Conservation (phyloP, 2,888 invertebrate species). For the Andricus curvator region DNA sequence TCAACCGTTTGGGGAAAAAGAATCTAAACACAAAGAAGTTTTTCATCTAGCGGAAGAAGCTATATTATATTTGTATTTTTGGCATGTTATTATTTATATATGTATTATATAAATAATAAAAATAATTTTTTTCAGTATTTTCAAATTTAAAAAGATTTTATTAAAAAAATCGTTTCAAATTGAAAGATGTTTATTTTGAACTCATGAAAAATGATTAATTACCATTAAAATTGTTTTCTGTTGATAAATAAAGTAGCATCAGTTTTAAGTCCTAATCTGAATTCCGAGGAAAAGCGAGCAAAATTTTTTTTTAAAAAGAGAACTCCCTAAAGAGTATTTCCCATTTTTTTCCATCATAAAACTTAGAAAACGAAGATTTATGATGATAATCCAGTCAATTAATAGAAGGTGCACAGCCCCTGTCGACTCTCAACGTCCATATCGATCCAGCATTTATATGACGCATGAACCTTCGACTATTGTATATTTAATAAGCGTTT, state of each 20-base stretch:
- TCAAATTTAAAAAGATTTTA: no score
- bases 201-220: neutral
- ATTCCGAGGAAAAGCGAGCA: neutral
- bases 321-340: neutral
- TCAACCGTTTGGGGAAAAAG: neutral
- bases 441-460: slow-evolving; percentile 63
- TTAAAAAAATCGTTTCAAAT: neutral
- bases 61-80: no score
- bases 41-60: no score
- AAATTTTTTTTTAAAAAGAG: neutral
- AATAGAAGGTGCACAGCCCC: slow-evolving; percentile 35
- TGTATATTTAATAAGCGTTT: slow-evolving; percentile 27
- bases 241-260: neutral
- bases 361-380: neutral
- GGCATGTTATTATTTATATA: no score
- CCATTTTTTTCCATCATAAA: neutral
- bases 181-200: neutral
- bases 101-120: neutral
- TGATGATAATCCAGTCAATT: neutral
- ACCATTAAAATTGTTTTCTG: neutral
- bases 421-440: slow-evolving; percentile 49
- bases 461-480: slow-evolving; percentile 20
- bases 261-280: slow-evolving; percentile 4
- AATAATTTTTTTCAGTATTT: neutral
- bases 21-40: neutral